Conservation (phyloP, 2,888 invertebrate genomes). For the Acheta domesticus region DNA sequence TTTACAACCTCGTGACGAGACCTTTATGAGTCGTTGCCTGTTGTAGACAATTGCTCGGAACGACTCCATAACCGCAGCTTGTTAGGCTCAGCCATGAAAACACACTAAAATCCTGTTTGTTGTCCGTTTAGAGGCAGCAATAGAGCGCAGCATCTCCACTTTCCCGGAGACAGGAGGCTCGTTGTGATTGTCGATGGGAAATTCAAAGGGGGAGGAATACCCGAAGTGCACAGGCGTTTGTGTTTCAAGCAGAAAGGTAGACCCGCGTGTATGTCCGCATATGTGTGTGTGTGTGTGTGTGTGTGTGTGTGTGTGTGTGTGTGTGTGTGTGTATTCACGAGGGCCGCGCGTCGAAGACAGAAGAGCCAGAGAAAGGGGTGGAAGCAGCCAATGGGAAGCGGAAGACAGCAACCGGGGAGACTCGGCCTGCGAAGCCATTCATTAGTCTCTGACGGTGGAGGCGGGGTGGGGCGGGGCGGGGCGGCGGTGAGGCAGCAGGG, state of each 20-base stretch:
- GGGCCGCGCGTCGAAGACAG: neutral
- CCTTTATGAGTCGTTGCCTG: neutral
- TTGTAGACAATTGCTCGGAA: neutral
- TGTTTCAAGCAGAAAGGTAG: neutral
- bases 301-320: neutral
- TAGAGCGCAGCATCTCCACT: neutral
- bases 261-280: neutral
- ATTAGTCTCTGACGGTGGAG: neutral
- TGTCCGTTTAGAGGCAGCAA: constrained; percentile 1
- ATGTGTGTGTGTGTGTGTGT: neutral
- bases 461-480: neutral
- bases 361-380: neutral
- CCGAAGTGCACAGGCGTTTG: neutral
- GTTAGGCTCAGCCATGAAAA: neutral
- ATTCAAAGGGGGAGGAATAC: neutral
- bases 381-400: neutral
- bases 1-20: neutral
- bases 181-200: constrained; percentile 9
- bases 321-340: neutral
- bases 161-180: neutral
- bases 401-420: neutral
- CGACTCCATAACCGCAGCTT: constrained; percentile 1
- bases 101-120: neutral
- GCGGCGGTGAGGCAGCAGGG: neutral
- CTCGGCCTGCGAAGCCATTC: neutral